These are phyloP conservation scores for Nomada ferruginata DNA, from an alignment of 2,888 invertebrate species.

Conservation along the genomic window DNA sequence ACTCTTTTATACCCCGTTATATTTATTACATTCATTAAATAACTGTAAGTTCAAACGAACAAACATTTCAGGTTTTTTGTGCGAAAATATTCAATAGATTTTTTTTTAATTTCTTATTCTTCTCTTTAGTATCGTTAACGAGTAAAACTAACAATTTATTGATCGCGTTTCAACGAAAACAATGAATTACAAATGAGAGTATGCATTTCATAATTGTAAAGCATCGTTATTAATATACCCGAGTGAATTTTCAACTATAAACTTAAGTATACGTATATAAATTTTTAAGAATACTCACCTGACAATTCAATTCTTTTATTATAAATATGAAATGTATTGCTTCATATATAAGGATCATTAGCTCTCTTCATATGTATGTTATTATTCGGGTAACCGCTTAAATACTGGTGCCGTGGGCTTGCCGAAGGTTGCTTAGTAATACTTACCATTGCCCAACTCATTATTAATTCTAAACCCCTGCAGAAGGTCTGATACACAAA, in stretches of 20 bases:
- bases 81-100: too few relatives aligned
- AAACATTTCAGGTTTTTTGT: too few relatives aligned
- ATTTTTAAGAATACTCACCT: constrained; percentile 54
- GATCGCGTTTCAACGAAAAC: constrained; percentile 14
- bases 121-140: too few relatives aligned
- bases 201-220: constrained; percentile 18
- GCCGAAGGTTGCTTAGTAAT: constrained; percentile 85
- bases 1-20: too few relatives aligned
- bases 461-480: constrained; percentile 84
- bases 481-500: constrained; percentile 85
- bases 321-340: constrained; percentile 65
- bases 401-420: constrained; percentile 83
- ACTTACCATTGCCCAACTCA: constrained; percentile 86
- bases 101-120: too few relatives aligned
- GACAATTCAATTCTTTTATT: constrained; percentile 54
- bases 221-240: constrained; percentile 32
- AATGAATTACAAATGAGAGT: constrained; percentile 23
- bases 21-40: too few relatives aligned
- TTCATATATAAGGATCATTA: constrained; percentile 82
- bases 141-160: too few relatives aligned
- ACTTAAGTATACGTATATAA: constrained; percentile 31
- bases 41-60: too few relatives aligned
- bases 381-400: constrained; percentile 80
- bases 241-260: constrained; percentile 15
- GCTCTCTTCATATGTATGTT: constrained; percentile 81